Percentiles rank a stretch among this genome's conserved stretches.
Evolutionary conservation across 2,888 invertebrate species (phyloP).

Genomic region (Campaea margaritaria): DNA sequence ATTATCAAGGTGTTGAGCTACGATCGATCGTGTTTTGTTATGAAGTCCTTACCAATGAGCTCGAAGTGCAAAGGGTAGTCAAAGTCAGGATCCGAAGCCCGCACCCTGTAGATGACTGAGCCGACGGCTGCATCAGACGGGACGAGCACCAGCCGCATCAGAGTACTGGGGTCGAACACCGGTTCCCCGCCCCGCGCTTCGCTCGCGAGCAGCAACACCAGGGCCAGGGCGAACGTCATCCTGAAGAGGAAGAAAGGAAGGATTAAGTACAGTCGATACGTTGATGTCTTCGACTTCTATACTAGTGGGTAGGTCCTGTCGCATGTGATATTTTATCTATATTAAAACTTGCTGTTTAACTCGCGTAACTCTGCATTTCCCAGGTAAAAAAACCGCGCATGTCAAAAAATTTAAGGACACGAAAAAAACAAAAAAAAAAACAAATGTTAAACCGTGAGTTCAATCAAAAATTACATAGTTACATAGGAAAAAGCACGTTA

Average conservation of each 20-base stretch:
- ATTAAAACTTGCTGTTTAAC: no score
- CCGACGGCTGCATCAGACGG: slow-evolving; percentile 94
- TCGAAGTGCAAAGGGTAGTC: slow-evolving; percentile 94
- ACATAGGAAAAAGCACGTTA: no score
- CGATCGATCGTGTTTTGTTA: not conserved
- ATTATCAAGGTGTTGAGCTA: no score
- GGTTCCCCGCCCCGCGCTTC: slow-evolving; percentile 87
- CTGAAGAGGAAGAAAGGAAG: slow-evolving; percentile 50
- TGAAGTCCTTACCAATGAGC: slow-evolving; percentile 86
- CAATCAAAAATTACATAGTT: no score
- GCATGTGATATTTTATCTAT: no score
- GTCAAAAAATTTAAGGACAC: no score
- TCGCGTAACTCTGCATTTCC: no score
- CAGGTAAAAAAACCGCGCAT: no score
- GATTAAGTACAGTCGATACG: slow-evolving; percentile 4
- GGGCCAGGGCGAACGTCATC: slow-evolving; percentile 77
- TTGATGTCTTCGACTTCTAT: no score
- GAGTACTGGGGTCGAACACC: slow-evolving; percentile 93
- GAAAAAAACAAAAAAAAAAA: no score
- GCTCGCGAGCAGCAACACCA: slow-evolving; percentile 73
- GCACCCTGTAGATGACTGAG: slow-evolving; percentile 93
- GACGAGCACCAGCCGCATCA: slow-evolving; percentile 92
- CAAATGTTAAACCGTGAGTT: no score
- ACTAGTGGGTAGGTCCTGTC: no score
- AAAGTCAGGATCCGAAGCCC: slow-evolving; percentile 94